phyloP scores from a whole-genome alignment of 2,113 vertebrate genomes.

The Periophthalmus modestus region DNA sequence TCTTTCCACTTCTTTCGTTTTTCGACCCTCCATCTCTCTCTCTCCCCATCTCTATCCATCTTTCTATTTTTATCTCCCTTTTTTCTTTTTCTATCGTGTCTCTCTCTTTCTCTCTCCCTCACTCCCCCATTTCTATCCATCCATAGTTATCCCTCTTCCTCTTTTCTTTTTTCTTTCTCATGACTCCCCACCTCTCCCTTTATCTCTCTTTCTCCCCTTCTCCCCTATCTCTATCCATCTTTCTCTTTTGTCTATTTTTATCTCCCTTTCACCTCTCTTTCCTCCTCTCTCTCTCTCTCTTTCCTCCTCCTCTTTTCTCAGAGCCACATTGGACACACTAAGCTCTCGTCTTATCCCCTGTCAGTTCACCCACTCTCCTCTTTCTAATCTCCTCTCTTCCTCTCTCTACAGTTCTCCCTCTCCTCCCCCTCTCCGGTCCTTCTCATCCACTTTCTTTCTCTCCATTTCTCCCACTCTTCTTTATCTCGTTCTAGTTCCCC shows the following conservation, averaged over 20 bases:
- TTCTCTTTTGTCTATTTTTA: no score
- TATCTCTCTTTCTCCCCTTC: no score
- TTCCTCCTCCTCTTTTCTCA: conserved; percentile 44
- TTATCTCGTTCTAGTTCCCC: conserved; percentile 2
- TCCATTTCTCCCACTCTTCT: conserved; percentile 21
- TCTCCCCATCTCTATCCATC: neutral
- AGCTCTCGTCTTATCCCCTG: conserved; percentile 57
- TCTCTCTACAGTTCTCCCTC: conserved; percentile 21
- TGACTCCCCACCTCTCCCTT: no score
- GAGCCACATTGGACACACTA: conserved; percentile 56
- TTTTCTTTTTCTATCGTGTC: neutral
- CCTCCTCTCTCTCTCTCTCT: neutral
- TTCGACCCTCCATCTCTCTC: no score
- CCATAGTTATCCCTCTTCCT: conserved; percentile 18
- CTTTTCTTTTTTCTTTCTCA: conserved; percentile 25
- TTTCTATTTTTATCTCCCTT: no score
- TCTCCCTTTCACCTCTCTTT: neutral
- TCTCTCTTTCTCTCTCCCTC: conserved; percentile 28
- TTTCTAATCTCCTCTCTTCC: conserved; percentile 58
- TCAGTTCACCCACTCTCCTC: conserved; percentile 61
- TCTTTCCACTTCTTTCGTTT: no score
- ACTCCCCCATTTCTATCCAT: no score
- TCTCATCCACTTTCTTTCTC: conserved; percentile 45
- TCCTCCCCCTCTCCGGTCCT: conserved; percentile 1
- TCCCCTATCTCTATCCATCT: no score